These are phyloP conservation scores for Philonicus albiceps DNA, from an alignment of 2,888 invertebrate genomes.

Conservation along the genomic window DNA sequence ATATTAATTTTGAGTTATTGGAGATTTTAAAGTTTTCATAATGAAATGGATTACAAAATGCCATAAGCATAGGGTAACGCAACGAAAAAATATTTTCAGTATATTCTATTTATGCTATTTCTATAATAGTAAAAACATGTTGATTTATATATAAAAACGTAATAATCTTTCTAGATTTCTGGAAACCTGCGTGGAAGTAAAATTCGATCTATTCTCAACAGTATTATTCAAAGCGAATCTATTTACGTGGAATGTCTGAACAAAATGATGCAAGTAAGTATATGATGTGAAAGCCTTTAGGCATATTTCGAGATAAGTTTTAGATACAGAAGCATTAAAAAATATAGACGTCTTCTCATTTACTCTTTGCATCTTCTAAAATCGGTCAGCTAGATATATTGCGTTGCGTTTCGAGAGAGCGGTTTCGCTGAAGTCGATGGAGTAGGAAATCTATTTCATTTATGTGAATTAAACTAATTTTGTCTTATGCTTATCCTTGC, in stretches of 20 bases:
- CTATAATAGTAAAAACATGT: neutral
- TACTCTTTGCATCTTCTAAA: too few species aligned
- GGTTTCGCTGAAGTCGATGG: too few species aligned
- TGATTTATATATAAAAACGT: neutral
- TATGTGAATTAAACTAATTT: too few species aligned
- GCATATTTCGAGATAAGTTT: neutral
- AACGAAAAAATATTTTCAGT: neutral
- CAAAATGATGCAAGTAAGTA: constrained; percentile 82
- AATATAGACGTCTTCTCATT: too few species aligned
- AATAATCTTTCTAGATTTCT: constrained; percentile 55
- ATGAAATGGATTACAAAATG: neutral
- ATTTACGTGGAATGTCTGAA: constrained; percentile 90
- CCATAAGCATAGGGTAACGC: neutral
- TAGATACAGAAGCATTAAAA: too few species aligned
- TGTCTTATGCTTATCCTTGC: too few species aligned
- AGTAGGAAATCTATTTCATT: too few species aligned
- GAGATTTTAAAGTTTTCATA: neutral
- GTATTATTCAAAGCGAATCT: constrained; percentile 90
- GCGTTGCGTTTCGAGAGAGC: too few species aligned
- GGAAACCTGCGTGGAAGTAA: constrained; percentile 81
- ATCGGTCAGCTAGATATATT: too few species aligned
- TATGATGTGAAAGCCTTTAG: neutral
- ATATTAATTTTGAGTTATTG: neutral
- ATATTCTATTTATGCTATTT: neutral
- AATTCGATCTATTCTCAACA: constrained; percentile 87